Base-by-base conservation (phyloP, 2,797 vertebrate species). In the Micrastur ruficollis region DNA sequence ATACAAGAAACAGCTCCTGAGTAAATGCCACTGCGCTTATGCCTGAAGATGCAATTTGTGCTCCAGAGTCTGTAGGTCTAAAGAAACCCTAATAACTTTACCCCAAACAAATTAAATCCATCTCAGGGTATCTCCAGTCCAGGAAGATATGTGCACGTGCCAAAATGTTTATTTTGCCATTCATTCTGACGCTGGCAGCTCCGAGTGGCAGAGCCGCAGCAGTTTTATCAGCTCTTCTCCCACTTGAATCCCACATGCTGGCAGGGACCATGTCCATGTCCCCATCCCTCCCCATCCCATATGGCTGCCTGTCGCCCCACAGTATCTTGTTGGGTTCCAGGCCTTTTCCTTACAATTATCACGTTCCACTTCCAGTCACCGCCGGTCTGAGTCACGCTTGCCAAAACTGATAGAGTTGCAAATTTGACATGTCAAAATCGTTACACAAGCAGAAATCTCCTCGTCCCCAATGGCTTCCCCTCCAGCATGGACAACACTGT, bases 151-250 rank as follows among this genome's bases (percentile, higher is more conserved):
- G 22, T 9, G 23, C 42, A 80, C 5, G 5, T 44, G 15, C 55
- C 1, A 0, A 87, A 81, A 61, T 26, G 22, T 50, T 95, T 94
- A 47, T 95, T 94, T 98, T 96, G 67, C 59, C 50, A 12, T 92
- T 93, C 11, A 4, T 93, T 92, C 32, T 27, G 80, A 94, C 1
- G 10, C 34, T 91, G 88, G 91, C 84, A 94, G 47, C 50, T 86
- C 75, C 1, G 4, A 87, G 32, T 86, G 66, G 70, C 14, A 63
- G 78, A 84, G 42, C 52, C 0, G 1, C 81, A 81, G 81, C 2
- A 32, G 87, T 73, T 8, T 93, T 97, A 96, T 95, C 95, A 93
- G 40, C 59, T 92, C 62, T 84, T 96, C 84, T 96, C 83, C 81
- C 92, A 92, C 36, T 59, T 81, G 58, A 93, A 89, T 93, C 91